phyloP scores from a whole-genome alignment of 2,113 vertebrate species.

The Gymnorhina tibicen region DNA sequence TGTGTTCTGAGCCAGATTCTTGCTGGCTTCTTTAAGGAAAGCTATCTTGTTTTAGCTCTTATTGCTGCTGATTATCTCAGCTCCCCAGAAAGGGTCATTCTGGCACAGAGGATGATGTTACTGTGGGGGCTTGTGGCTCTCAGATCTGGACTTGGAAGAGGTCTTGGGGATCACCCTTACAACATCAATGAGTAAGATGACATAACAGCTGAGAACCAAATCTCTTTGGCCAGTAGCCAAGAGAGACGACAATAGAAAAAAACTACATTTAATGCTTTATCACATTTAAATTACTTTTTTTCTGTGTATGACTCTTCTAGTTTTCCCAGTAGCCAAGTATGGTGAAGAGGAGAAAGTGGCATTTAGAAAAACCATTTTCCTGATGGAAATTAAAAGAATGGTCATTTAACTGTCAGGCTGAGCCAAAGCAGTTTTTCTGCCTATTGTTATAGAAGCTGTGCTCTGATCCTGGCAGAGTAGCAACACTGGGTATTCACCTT shows the following conservation, averaged over 20 bases:
- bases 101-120: not conserved
- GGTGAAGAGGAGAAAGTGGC: not conserved
- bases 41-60: not conserved
- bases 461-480: not conserved
- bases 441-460: not conserved
- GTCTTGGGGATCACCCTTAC: not conserved
- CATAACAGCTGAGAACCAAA: not conserved
- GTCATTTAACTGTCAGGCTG: not conserved
- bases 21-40: not conserved
- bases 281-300: not conserved
- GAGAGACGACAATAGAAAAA: not conserved
- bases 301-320: not conserved
- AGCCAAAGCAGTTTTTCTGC: not conserved
- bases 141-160: not conserved
- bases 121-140: not conserved
- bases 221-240: not conserved
- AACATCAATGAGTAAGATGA: not conserved
- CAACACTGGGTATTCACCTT: not conserved
- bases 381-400: not conserved
- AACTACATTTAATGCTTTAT: not conserved
- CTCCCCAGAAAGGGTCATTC: not conserved
- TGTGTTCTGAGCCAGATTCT: not conserved
- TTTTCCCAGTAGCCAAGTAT: not conserved
- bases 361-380: not conserved
- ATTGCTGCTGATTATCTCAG: not conserved